phyloP scores from a whole-genome alignment of 1,140 invertebrate species.

The Tetramorium parvispinum region DNA sequence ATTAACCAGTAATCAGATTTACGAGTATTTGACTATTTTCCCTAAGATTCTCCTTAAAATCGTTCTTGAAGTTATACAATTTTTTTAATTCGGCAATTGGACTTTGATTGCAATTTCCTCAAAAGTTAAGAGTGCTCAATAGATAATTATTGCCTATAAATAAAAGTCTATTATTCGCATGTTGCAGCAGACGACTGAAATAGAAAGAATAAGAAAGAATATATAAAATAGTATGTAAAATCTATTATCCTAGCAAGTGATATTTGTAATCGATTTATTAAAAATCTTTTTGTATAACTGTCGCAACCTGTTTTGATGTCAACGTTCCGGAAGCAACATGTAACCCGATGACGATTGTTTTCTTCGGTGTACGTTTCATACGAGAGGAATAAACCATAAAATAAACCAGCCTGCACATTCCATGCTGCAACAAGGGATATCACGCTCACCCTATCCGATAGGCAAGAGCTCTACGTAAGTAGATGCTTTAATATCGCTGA shows the following conservation, averaged over 20 bases:
- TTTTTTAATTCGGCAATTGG: not conserved
- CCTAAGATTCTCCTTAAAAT: not conserved
- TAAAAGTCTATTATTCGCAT: not conserved
- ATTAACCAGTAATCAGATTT: not conserved
- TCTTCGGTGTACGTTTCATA: not conserved
- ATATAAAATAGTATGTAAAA: not conserved
- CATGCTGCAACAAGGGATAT: slow-evolving; percentile 21
- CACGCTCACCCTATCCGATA: slow-evolving; percentile 25
- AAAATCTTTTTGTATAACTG: not conserved
- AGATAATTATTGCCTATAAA: not conserved
- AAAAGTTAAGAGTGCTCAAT: too few relatives aligned
- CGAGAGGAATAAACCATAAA: slow-evolving; percentile 16
- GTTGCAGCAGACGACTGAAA: not conserved
- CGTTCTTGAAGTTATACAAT: not conserved
- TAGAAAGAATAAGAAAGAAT: not conserved
- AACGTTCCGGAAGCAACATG: not conserved
- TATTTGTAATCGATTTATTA: not conserved
- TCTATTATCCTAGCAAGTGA: not conserved
- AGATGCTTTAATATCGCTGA: slow-evolving; percentile 32
- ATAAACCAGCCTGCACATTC: slow-evolving; percentile 41
- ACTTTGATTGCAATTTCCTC: not conserved
- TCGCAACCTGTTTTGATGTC: slow-evolving; percentile 20
- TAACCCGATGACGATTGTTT: slow-evolving; percentile 30
- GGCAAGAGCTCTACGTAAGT: slow-evolving; percentile 9
- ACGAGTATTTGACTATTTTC: not conserved